Percentiles rank a stretch among this genome's conserved stretches.
Conservation (phyloP, 2,888 invertebrate species). For the Limnephilus rhombicus region DNA sequence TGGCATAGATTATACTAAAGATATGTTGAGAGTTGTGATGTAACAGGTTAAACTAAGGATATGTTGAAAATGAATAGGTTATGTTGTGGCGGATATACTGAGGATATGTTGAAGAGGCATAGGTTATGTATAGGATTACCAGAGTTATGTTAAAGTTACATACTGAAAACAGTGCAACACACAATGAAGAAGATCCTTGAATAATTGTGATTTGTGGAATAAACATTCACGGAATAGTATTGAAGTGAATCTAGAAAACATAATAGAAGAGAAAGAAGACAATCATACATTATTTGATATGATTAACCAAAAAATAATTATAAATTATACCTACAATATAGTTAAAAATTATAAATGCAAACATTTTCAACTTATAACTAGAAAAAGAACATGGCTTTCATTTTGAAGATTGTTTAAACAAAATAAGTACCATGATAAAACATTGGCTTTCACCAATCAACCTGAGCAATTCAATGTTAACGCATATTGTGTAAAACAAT, state of each 20-base stretch:
- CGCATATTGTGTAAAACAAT: not conserved
- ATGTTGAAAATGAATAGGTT: not conserved
- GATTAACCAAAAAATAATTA: not conserved
- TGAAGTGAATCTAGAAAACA: not conserved
- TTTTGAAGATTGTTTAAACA: not conserved
- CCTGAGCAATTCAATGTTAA: not conserved
- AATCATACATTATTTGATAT: not conserved
- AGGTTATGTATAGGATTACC: not conserved
- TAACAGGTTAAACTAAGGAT: not conserved
- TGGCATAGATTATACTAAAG: not conserved
- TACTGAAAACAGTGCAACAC: slow-evolving; percentile 21
- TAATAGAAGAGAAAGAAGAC: slow-evolving; percentile 1
- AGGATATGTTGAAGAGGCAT: not conserved
- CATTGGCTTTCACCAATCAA: not conserved
- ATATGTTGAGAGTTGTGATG: not conserved
- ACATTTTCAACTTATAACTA: not conserved
- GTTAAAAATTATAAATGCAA: not conserved
- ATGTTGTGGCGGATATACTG: not conserved
- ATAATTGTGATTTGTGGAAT: slow-evolving; percentile 11
- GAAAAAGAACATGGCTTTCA: not conserved
- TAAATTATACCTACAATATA: not conserved
- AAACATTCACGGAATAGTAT: slow-evolving; percentile 17
- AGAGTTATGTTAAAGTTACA: slow-evolving; percentile 6
- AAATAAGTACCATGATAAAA: not conserved
- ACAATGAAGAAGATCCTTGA: slow-evolving; percentile 4